These are phyloP conservation scores for Pygocentrus nattereri DNA, from an alignment of 2,797 vertebrate genomes.

Conservation along the genomic window DNA sequence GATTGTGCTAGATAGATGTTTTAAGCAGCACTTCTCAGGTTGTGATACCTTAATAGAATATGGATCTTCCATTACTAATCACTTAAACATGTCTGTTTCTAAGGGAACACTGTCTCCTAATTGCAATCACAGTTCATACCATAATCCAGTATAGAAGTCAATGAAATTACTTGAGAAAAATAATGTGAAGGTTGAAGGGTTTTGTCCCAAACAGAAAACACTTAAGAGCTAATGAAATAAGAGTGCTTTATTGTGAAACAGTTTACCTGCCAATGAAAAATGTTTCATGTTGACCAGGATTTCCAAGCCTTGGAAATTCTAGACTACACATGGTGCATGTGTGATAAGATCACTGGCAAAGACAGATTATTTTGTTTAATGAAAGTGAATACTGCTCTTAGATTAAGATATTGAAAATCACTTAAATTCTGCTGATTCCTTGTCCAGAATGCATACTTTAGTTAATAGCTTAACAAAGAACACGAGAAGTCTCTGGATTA, in stretches of 20 bases:
- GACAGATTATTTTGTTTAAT: not conserved
- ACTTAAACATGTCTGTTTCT: not conserved
- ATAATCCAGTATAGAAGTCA: not conserved
- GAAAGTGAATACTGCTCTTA: not conserved
- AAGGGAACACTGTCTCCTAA: not conserved
- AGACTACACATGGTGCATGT: too few relatives aligned
- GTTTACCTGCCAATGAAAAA: not conserved
- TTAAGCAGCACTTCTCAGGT: not conserved
- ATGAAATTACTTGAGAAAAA: not conserved
- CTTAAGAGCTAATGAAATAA: not conserved
- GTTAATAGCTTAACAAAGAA: not conserved
- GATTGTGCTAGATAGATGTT: not conserved
- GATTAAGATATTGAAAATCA: not conserved
- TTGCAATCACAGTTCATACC: not conserved
- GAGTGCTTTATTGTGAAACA: not conserved
- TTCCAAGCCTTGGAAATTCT: not conserved
- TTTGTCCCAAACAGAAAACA: not conserved
- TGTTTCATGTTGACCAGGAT: not conserved
- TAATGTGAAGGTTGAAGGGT: not conserved
- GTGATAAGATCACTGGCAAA: slow-evolving; percentile 2
- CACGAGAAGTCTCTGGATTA: not conserved
- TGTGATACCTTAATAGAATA: not conserved
- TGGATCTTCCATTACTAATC: not conserved
- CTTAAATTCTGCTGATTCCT: not conserved
- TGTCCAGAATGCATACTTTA: not conserved